Evolutionary conservation across 2,113 vertebrate species (phyloP).

Genomic region (Pseudopodoces humilis): DNA sequence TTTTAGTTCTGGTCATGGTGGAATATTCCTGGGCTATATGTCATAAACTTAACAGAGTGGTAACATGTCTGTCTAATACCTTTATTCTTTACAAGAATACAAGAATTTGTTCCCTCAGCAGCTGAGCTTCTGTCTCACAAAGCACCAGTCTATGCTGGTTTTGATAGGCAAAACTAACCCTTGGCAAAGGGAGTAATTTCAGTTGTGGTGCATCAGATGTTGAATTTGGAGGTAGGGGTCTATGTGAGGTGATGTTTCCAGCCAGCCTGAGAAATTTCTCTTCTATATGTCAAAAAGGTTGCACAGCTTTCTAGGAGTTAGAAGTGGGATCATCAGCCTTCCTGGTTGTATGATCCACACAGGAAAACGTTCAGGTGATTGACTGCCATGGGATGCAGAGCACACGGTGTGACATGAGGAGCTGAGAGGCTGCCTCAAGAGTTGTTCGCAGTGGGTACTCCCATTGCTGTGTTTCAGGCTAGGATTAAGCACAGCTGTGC

Average conservation of each 20-base stretch:
- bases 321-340: not conserved
- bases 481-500: not conserved
- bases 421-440: not conserved
- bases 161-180: not conserved
- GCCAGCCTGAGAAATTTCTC: not conserved
- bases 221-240: not conserved
- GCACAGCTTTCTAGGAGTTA: not conserved
- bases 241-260: not conserved
- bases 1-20: not conserved
- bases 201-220: not conserved
- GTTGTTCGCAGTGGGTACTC: not conserved
- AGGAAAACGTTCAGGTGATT: not conserved
- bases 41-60: not conserved
- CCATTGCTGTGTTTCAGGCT: not conserved
- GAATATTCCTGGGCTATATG: not conserved
- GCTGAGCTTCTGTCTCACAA: not conserved
- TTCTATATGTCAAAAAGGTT: not conserved
- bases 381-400: rapidly evolving
- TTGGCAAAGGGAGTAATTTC: not conserved
- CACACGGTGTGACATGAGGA: rapidly evolving
- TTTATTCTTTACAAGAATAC: not conserved
- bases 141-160: not conserved
- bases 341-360: not conserved
- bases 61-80: not conserved
- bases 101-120: not conserved